Evolutionary conservation across 2,113 vertebrate genomes (phyloP).

Genomic region (Nothobranchius furzeri): DNA sequence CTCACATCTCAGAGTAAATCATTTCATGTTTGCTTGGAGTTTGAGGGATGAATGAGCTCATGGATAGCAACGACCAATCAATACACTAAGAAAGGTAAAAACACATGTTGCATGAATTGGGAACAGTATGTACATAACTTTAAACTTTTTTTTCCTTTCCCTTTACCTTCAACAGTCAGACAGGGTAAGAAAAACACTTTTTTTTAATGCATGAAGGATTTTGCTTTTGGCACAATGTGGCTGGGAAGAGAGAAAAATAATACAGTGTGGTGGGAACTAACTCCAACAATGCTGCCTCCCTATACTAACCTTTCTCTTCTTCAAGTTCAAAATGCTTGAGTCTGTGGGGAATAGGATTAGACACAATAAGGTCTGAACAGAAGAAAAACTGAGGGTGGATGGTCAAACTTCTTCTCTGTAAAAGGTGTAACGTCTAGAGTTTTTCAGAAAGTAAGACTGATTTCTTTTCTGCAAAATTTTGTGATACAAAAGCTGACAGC

Average conservation of each 20-base stretch:
- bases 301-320: slow-evolving; percentile 14
- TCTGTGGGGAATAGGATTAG: slow-evolving; percentile 1
- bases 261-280: slow-evolving; percentile 9
- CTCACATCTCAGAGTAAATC: slow-evolving; percentile 3
- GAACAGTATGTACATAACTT: neutral
- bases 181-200: neutral
- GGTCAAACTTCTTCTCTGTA: neutral
- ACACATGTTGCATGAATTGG: neutral
- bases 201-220: neutral
- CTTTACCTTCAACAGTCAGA: neutral
- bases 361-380: slow-evolving; percentile 2
- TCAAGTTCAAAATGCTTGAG: slow-evolving; percentile 31
- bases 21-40: neutral
- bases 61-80: neutral
- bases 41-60: slow-evolving; percentile 6
- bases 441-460: too few species aligned
- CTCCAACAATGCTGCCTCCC: slow-evolving; percentile 14
- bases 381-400: neutral
- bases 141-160: neutral
- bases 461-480: neutral
- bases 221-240: neutral
- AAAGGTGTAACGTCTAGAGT: neutral
- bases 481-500: neutral
- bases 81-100: slow-evolving; percentile 8
- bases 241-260: neutral